Evolutionary conservation across 2,888 invertebrate species (phyloP), one percentile per base, ranked within the genome.

Genomic region (Abrostola tripartita): DNA sequence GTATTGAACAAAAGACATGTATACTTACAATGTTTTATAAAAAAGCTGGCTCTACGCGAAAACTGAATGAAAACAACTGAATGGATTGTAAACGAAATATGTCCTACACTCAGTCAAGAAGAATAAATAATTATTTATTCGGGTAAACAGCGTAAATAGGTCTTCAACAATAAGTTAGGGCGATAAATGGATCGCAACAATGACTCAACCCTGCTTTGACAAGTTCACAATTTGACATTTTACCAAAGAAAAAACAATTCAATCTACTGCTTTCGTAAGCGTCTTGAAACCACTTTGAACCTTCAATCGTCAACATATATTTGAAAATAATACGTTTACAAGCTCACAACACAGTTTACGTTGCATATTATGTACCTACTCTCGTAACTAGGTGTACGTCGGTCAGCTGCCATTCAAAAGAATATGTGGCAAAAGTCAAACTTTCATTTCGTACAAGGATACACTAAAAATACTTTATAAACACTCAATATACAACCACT

Each of bases 391-490:
- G 86, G 92, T 86, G 89, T 91, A 91, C 90, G 91, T 91, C 92
- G 91, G 92, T 94, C 94, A 94, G 92, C 93, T 94, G 95, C 94
- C 94, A 93, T 94, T 92, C 94, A 93, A 92, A 89, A 91, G 93
- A 94, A 94, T 95, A 95, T 95, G 95, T 95, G 95, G 95, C 95
- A 95, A 93, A 95, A 95, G 94, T 94, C 94, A 94, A 94, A 94
- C 94, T 94, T 94, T 94, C 94, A 93, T 94, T 93, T 93, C 90
- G 90, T 91, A 93, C 94, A 92, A 94, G 93, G 94, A 93, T 93
- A 89, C 91, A 92, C 94, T 93, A 94, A 90, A 95, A 94, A 94
- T 95, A 95, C 88, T 88, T 89, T 90, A 90, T 86, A 91, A 93
- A 93, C 92, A 92, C 88, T 90, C 79, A 78, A 86, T 79, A 84